Conservation (phyloP, 1,140 invertebrate species). For the Cephus cinctus region DNA sequence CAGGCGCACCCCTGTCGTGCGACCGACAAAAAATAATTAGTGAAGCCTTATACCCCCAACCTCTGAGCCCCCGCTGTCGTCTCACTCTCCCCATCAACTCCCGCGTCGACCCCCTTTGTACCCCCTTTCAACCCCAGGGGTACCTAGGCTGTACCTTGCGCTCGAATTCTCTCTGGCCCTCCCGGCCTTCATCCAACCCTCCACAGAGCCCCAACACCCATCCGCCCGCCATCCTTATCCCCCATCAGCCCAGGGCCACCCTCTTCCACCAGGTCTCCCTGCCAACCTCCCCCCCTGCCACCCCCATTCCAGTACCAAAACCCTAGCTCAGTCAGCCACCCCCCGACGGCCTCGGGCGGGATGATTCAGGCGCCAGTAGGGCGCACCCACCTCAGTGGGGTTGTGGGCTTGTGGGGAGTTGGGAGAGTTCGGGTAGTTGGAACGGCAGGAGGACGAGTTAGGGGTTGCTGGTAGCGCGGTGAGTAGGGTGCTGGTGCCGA, state of each 20-base stretch:
- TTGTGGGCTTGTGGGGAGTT: constrained; percentile 20
- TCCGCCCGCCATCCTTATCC: constrained; percentile 10
- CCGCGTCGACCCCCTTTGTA: constrained; percentile 16
- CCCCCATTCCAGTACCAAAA: constrained; percentile 38
- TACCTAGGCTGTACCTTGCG: constrained; percentile 32
- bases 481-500: constrained; percentile 2
- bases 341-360: constrained; percentile 44
- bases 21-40: constrained; percentile 55
- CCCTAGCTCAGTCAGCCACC: constrained; percentile 42
- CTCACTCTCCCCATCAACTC: constrained; percentile 15
- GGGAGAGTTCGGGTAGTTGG: constrained; percentile 23
- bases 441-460: neutral
- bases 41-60: constrained; percentile 49
- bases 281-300: constrained; percentile 32
- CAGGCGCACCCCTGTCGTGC: constrained; percentile 48
- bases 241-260: constrained; percentile 8
- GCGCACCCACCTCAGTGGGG: constrained; percentile 51
- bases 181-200: constrained; percentile 9
- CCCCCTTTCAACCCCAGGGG: constrained; percentile 34
- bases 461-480: constrained; percentile 4
- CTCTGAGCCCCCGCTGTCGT: constrained; percentile 10
- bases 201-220: constrained; percentile 6
- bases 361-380: constrained; percentile 56
- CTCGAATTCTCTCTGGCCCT: constrained; percentile 33
- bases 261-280: constrained; percentile 30